Base-by-base conservation (phyloP, 2,113 vertebrate genomes). In the Pampusana beccarii region DNA sequence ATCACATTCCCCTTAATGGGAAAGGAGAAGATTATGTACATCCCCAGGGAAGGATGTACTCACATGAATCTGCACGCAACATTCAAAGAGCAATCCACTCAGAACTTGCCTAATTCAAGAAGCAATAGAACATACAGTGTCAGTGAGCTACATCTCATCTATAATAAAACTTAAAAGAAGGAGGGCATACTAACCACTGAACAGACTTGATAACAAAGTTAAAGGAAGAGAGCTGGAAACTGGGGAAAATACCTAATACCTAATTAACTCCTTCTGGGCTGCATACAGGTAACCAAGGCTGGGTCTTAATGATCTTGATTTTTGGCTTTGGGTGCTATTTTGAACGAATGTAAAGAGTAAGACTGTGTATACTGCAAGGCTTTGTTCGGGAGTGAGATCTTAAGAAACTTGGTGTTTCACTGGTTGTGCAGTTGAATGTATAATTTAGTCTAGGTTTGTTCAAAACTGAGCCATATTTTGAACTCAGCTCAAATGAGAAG, bases 31-130 rank as follows among this genome's bases (percentile, higher is more conserved):
- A 88, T 93, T 86, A 87, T 57, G 79, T 34, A 36, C 29, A 28
- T 89, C 87, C 62, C 36, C 61, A 62, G 82, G 78, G 78, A 91
- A 80, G n/a, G 46, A 94, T 77, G 60, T 90, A 79, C 73, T 95
- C 40, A 14, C 38, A 81, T 54, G 89, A 92, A 82, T 89, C 79
- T 91, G 50, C 64, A 75, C 58, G 71, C 74, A 94, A 70, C 71
- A 51, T 57, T 82, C 81, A 78, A 86, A 83, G 85, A 96, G 46
- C 34, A 66, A 91, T 94, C 48, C 50, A 36, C 91, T 92, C 71
- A 90, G 78, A 86, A 91, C 56, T 65, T 64, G 34, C 61, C 57
- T 78, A 56, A 82, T 88, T 94, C 61, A 80, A 84, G 83, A 72
- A 79, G 78, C 74, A 84, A 60, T n/a, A 87, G 65, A 91, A 65